Evolutionary conservation across 92 coral and sea anemone genomes (phyloP).

Genomic region (Palythoa grandiflora): DNA sequence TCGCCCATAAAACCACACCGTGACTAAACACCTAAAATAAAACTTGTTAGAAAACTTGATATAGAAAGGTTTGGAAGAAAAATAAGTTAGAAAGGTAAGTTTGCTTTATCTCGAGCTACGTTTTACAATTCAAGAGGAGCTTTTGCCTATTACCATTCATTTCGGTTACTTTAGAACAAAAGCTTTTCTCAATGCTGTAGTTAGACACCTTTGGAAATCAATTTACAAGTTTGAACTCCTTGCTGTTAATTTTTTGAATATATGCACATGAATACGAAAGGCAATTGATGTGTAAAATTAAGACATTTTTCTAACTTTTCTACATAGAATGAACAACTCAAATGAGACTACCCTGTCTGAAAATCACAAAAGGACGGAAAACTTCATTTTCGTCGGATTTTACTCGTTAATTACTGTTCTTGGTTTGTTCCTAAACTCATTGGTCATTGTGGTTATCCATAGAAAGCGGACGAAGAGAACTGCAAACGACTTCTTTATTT

Average conservation of each 20-base stretch:
- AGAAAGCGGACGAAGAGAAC: constrained; percentile 25
- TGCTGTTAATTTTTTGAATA: not conserved
- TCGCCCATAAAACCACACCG: constrained; percentile 14
- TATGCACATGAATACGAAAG: not conserved
- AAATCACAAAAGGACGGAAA: not conserved
- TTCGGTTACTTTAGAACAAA: not conserved
- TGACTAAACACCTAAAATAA: constrained; percentile 4
- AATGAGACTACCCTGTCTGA: not conserved
- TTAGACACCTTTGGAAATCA: constrained; percentile 10
- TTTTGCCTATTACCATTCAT: not conserved
- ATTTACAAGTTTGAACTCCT: not conserved
- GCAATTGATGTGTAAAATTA: not conserved
- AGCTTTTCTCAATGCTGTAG: not conserved
- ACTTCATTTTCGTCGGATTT: constrained; percentile 36
- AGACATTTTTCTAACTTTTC: not conserved
- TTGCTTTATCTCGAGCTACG: no score
- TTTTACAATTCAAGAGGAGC: not conserved
- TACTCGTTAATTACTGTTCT: constrained; percentile 28
- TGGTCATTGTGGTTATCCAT: constrained; percentile 34
- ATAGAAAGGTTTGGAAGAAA: not conserved
- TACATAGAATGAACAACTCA: constrained; percentile 18
- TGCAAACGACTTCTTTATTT: constrained; percentile 39
- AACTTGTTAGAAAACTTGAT: not conserved
- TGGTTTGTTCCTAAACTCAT: constrained; percentile 23
- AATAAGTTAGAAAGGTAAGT: constrained; percentile 6